Evolutionary conservation across 2,113 vertebrate species (phyloP), one percentile per base, ranked within the genome.

Genomic region (Pongo pygmaeus): DNA sequence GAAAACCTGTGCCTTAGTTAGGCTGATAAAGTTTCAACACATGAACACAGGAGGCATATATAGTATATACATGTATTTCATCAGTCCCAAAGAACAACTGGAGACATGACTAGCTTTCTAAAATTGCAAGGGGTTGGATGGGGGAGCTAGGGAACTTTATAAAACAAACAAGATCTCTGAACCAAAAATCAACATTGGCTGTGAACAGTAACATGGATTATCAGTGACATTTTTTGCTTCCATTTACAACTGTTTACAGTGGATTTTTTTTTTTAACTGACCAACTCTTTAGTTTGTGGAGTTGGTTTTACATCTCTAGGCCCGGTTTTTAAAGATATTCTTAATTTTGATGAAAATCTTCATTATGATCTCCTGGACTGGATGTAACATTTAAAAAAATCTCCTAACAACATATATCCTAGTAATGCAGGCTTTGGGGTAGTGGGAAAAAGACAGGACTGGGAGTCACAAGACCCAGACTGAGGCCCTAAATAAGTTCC

Each of bases 301-400:
- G 20, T 48, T 91, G n/a, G 14, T 91, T 91, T 72, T 64, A 75
- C 30, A 75, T 81, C 55, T 57, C 83, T 40, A 91, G 25, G 38
- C 52, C 69, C 81, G 64, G 32, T 38, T 91, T 93, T 81, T 89
- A 38, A 67, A 89, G 22, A 27, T 84, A n/a, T n/a, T 77, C 14
- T 94, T 84, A 43, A 69, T 92, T 80, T 80, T 52, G 52, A 87
- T 55, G 43, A 89, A 89, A 89, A 78, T 78, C 50, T 89, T 92
- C 50, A 32, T 59, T 78, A 38, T 4, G 10, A 93, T 48, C 27
- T 11, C 25, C 46, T 55, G 52, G 11, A 85, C n/a, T 27, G 32
- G 10, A 83, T 32, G 6, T 3, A 79, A n/a, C 27, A 84, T 61
- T 93, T 52, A 61, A 40, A 70, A 67, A 86, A 18, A 69, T 32